These are phyloP conservation scores for Ramphastos sulfuratus DNA, from an alignment of 2,113 vertebrate genomes.

Conservation along the genomic window DNA sequence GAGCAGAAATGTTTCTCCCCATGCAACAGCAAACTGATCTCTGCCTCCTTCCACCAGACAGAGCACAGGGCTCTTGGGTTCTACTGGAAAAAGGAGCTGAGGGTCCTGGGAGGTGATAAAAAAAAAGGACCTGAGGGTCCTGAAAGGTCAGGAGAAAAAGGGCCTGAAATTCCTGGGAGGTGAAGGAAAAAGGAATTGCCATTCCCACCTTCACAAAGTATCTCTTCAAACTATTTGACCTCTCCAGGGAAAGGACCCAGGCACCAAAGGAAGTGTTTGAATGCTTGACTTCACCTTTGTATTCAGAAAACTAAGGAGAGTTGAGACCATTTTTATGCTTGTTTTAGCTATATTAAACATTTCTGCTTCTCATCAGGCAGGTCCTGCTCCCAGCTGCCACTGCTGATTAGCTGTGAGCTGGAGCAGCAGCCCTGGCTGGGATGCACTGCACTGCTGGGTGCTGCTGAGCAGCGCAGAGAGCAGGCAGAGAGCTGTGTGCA, in stretches of 20 bases:
- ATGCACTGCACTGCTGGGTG: slow-evolving; percentile 16
- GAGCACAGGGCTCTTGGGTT: background rate
- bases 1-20: slow-evolving; percentile 41
- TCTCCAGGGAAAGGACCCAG: background rate
- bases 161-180: background rate
- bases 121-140: too few relatives aligned
- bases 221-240: background rate
- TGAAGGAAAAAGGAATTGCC: background rate
- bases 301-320: background rate
- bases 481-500: background rate
- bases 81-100: too few relatives aligned
- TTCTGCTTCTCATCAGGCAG: background rate
- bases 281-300: background rate
- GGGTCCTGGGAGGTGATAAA: too few relatives aligned
- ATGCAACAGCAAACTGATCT: slow-evolving; percentile 1
- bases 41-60: slow-evolving; percentile 51
- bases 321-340: background rate
- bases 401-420: slow-evolving; percentile 6
- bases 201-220: background rate
- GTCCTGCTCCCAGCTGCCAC: background rate
- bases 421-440: slow-evolving; percentile 17
- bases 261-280: background rate
- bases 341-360: background rate
- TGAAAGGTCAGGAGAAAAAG: background rate
- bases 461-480: slow-evolving; percentile 42